A percentile compares a stretch with the other conserved stretches of the same genome.
phyloP scores from a whole-genome alignment of 2,888 invertebrate species.

The Nymphalis urticae region DNA sequence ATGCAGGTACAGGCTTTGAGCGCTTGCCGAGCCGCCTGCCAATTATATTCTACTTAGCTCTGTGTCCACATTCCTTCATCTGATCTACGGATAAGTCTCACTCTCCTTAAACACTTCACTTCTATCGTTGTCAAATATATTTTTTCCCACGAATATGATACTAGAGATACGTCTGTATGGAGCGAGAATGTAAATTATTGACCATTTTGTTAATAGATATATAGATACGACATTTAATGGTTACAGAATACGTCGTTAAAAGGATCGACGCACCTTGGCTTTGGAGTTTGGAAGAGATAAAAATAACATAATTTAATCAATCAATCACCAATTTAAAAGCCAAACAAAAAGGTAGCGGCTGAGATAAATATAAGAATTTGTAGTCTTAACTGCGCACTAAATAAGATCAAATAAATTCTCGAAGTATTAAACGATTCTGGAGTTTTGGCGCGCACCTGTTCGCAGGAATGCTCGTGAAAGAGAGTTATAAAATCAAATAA shows the following conservation, averaged over 20 bases:
- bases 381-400: constrained; percentile 18
- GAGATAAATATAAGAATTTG: not conserved
- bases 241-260: constrained; percentile 14
- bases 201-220: constrained; percentile 15
- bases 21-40: constrained; percentile 71
- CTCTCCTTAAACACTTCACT: constrained; percentile 23
- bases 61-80: constrained; percentile 47
- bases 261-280: not conserved
- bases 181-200: constrained; percentile 2
- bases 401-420: constrained; percentile 24
- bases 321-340: constrained; percentile 1
- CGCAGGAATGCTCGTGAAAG: constrained; percentile 43
- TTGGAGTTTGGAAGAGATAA: not conserved
- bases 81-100: constrained; percentile 36
- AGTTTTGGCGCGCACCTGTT: constrained; percentile 33
- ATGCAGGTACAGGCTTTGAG: constrained; percentile 77
- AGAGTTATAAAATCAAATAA: constrained; percentile 54
- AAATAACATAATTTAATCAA: not conserved
- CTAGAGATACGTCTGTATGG: not conserved
- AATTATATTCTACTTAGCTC: constrained; percentile 80
- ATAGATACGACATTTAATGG: constrained; percentile 18
- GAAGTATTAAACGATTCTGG: not conserved
- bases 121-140: not conserved
- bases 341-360: not conserved
- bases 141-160: constrained; percentile 1